A percentile compares a stretch with the other conserved stretches of the same genome.
Conservation (phyloP, 2,888 invertebrate genomes). For the Oscheius sp. region DNA sequence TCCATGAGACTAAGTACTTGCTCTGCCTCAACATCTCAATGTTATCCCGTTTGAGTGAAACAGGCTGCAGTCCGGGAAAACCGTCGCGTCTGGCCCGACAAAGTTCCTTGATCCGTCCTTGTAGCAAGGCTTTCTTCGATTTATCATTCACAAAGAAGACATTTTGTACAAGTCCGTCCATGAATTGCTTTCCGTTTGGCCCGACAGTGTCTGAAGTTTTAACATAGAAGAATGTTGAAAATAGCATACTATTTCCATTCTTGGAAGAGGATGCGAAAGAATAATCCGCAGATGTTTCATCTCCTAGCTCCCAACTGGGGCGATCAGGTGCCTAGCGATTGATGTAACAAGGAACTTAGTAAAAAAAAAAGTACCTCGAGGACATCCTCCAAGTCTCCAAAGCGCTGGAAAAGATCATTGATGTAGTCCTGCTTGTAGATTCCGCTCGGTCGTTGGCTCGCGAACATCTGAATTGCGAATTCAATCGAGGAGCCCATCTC, state of each 20-base stretch:
- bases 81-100: constrained; percentile 77
- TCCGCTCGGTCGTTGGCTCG: constrained; percentile 84
- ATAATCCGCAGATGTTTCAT: constrained; percentile 31
- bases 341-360: not conserved
- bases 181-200: constrained; percentile 53
- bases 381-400: constrained; percentile 81
- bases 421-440: constrained; percentile 98
- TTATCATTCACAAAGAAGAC: constrained; percentile 57
- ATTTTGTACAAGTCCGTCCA: constrained; percentile 64
- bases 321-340: constrained; percentile 49
- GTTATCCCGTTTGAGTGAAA: constrained; percentile 86
- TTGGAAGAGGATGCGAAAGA: constrained; percentile 5
- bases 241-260: not conserved
- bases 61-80: constrained; percentile 96
- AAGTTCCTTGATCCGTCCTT: constrained; percentile 53
- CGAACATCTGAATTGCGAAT: constrained; percentile 85
- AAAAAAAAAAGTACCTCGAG: constrained; percentile 38
- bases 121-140: constrained; percentile 44
- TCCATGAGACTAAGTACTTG: constrained; percentile 97
- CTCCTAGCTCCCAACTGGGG: constrained; percentile 61
- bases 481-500: constrained; percentile 78
- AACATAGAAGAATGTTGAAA: constrained; percentile 2
- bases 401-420: constrained; percentile 85
- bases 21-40: constrained; percentile 82
- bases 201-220: not conserved